These are phyloP conservation scores for Deilephila porcellus DNA, from an alignment of 2,888 invertebrate species.

Conservation along the genomic window DNA sequence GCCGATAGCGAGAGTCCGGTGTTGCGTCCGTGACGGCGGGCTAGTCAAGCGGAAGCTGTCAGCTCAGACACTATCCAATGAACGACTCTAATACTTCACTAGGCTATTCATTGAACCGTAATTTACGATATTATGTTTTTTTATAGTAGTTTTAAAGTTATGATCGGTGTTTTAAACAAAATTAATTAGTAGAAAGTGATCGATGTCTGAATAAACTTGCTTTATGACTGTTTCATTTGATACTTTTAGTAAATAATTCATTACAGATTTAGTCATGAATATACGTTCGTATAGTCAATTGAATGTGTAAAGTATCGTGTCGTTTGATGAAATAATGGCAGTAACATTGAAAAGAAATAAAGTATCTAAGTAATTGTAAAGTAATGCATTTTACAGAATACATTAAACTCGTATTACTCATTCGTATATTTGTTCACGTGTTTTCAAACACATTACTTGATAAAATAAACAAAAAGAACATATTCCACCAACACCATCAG, in stretches of 20 bases:
- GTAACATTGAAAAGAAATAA: no score
- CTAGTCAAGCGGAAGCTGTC: conserved; percentile 60
- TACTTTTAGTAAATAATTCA: no score
- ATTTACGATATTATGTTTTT: conserved; percentile 10
- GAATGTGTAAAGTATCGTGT: no score
- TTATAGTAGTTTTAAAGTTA: conserved; percentile 1
- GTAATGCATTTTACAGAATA: neutral
- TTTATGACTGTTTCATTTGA: no score
- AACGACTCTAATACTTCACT: conserved; percentile 34
- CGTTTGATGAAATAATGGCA: no score
- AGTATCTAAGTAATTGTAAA: no score
- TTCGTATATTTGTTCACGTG: neutral
- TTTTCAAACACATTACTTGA: neutral
- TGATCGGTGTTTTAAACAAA: neutral
- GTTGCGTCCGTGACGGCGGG: conserved; percentile 43
- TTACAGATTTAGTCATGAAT: no score
- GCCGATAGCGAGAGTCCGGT: neutral
- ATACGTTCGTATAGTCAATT: no score
- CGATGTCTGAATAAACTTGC: no score
- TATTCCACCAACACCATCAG: neutral
- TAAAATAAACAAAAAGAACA: neutral
- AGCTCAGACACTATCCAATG: conserved; percentile 43
- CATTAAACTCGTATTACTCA: neutral
- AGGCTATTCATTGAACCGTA: conserved; percentile 33
- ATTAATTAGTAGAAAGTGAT: no score